Evolutionary conservation across 2,888 invertebrate species (phyloP).

Genomic region (Brachypalpus laphriformis): DNA sequence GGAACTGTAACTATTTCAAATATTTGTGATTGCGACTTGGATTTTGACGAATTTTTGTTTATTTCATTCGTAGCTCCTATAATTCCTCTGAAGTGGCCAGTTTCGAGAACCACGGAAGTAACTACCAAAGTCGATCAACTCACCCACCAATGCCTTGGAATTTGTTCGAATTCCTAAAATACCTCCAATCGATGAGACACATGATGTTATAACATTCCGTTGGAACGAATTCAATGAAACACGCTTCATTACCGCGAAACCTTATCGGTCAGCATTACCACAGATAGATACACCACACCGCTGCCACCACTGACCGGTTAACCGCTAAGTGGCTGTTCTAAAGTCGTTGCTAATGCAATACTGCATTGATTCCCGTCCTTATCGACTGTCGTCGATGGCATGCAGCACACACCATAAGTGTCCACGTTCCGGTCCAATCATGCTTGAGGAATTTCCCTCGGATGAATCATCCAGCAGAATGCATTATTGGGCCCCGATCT

Average conservation of each 20-base stretch:
- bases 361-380: slow-evolving; percentile 27
- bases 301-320: slow-evolving; percentile 25
- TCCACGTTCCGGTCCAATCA: slow-evolving; percentile 45
- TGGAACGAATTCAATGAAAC: slow-evolving; percentile 35
- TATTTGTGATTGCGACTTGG: too few species aligned
- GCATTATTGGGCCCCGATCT: slow-evolving; percentile 23
- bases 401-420: slow-evolving; percentile 41
- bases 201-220: not conserved
- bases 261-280: slow-evolving; percentile 57
- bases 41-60: too few species aligned
- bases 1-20: too few species aligned
- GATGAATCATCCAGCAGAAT: slow-evolving; percentile 56
- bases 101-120: too few species aligned
- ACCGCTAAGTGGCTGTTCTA: slow-evolving; percentile 48
- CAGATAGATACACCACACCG: slow-evolving; percentile 28
- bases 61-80: too few species aligned
- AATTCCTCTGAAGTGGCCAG: too few species aligned
- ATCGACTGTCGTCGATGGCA: slow-evolving; percentile 21
- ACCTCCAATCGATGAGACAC: not conserved
- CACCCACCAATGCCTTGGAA: not conserved
- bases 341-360: slow-evolving; percentile 36
- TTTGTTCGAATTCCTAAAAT: not conserved
- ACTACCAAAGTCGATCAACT: not conserved
- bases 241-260: slow-evolving; percentile 24
- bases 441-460: slow-evolving; percentile 50